Conservation (phyloP, 2,888 invertebrate genomes). For the Tachina fera region DNA sequence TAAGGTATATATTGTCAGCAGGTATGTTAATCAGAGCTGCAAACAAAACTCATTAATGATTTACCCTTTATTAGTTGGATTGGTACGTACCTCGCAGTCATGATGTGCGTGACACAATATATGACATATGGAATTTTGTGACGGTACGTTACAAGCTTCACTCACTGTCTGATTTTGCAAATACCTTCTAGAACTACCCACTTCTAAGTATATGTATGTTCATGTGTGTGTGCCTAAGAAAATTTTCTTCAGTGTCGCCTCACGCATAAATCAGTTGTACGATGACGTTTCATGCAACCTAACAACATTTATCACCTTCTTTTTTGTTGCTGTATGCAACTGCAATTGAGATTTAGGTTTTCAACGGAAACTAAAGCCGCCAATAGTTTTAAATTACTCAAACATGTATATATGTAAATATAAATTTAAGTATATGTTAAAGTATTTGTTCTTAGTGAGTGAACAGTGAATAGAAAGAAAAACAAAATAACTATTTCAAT, state of each 20-base stretch:
- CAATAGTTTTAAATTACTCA: constrained; percentile 59
- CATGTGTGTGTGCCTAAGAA: constrained; percentile 6
- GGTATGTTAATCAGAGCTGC: too few species aligned
- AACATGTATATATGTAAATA: not conserved
- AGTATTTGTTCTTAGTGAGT: not conserved
- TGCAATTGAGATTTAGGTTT: constrained; percentile 22
- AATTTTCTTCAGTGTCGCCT: constrained; percentile 63
- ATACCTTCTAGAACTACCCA: not conserved
- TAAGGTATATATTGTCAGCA: too few species aligned
- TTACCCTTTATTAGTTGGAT: too few species aligned
- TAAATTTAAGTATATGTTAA: not conserved
- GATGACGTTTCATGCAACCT: constrained; percentile 63
- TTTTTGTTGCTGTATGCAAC: constrained; percentile 27
- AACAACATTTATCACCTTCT: constrained; percentile 64
- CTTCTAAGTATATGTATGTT: not conserved
- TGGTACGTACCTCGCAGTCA: too few species aligned
- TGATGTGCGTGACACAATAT: too few species aligned
- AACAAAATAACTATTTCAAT: constrained; percentile 50
- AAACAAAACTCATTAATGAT: too few species aligned
- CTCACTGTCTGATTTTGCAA: not conserved
- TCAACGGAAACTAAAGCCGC: constrained; percentile 61
- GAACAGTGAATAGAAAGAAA: constrained; percentile 16
- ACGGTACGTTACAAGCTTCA: too few species aligned
- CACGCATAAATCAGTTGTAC: constrained; percentile 70
- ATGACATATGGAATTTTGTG: too few species aligned